Base-by-base conservation (phyloP, 2,113 vertebrate genomes). In the Sula dactylatra region DNA sequence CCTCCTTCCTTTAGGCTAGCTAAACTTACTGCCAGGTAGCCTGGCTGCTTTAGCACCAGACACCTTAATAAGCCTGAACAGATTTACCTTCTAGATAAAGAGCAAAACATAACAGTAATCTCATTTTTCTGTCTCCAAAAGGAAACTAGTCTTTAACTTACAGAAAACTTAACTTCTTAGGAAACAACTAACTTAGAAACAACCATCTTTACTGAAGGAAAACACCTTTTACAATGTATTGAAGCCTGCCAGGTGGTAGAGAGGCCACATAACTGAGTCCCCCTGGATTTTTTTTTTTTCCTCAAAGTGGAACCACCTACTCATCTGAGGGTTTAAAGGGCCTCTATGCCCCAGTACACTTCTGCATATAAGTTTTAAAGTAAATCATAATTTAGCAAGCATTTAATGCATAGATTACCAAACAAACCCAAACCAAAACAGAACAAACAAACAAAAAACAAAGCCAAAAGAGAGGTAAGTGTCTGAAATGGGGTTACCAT, bases 261-360 rank as follows among this genome's bases (percentile, higher is more conserved):
- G 4, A 79, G 22, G 34, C 19, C 27, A 49, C 20, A 47, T 16
- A 49, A 72, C 14, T 42, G 0, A 36, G 5, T 25, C 6, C 5
- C 42, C 6, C 4, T 20, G n/a, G n/a, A n/a, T n/a, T 11, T 10
- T 40, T 44, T 36, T 50, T n/a, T 14, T 3, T 2, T 3, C 2
- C 5, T 67, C 25, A 59, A 11, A 67, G 62, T 47, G 34, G 31
- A 76, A 76, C 5, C 20, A 52, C 36, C 16, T 65, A 7, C 11
- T 82, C 5, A 61, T 71, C 31, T 54, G 25, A 58, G 32, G 7
- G 8, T 29, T 73, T 69, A 73, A 72, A 44, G 34, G 19, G 6
- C 7, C 3, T 10, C 9, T 52, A 52, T 38, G 5, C 9, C 40
- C 9, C 13, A n/a, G n/a, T n/a, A 31, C 13, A n/a, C 9, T 70